A percentile compares a stretch with the other conserved stretches of the same genome.
Conservation (phyloP, 1,140 invertebrate genomes). For the Bradynema listronoti region DNA sequence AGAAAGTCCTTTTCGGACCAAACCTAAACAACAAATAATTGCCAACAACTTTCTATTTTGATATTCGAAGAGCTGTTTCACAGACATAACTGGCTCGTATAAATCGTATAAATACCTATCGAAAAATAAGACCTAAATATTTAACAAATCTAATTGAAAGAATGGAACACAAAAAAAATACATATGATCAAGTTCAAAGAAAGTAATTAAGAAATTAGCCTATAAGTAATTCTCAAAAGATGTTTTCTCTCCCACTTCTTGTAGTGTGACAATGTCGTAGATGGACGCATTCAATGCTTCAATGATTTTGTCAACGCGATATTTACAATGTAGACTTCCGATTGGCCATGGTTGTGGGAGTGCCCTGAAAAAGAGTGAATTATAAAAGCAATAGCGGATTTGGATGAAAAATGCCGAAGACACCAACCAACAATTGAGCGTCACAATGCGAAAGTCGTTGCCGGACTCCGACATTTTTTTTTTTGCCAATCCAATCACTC, state of each 20-base stretch:
- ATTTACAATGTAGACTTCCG: constrained; percentile 66
- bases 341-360: constrained; percentile 63
- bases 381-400: constrained; percentile 12
- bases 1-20: constrained; percentile 75
- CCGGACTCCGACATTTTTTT: no score
- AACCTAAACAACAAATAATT: no score
- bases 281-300: constrained; percentile 65
- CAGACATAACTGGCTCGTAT: no score
- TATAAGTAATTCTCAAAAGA: no score
- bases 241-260: no score
- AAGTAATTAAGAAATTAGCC: no score
- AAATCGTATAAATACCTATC: no score
- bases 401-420: constrained; percentile 14
- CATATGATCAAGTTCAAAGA: no score
- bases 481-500: no score
- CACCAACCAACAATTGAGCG: constrained; percentile 65
- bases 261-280: constrained; percentile 79
- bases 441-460: constrained; percentile 56
- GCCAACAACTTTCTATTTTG: constrained; percentile 9
- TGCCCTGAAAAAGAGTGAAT: constrained; percentile 73
- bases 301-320: constrained; percentile 74
- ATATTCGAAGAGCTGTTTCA: constrained; percentile 5
- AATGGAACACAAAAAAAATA: no score
- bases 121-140: constrained; percentile 22
- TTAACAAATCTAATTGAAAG: constrained; percentile 7